Base-by-base conservation (phyloP, 2,797 vertebrate genomes). In the Poecilia wingei region DNA sequence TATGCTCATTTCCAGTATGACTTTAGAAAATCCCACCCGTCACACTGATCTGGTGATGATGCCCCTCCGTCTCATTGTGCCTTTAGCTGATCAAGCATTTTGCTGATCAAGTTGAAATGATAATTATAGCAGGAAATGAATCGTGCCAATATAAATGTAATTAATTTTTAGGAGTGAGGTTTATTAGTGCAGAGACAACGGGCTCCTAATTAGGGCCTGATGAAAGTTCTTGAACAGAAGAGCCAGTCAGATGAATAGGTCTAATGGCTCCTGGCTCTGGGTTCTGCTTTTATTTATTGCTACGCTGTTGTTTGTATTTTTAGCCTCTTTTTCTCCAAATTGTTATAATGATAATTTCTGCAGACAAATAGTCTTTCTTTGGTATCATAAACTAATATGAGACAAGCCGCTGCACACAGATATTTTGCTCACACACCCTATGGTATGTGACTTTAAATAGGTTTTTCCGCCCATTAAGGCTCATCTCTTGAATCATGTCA, bases 101-200 rank as follows among this genome's bases (percentile, higher is more conserved):
- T 89, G 86, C 89, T 92, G 90, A 92, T 93, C 87, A 74, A 86
- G 87, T 69, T 88, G 83, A 91, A 93, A 90, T 86, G 85, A 93
- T 94, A 91, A 95, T 94, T 94, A 92, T 81, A 86, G 88, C 88
- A 85, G 83, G 71, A 89, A 93, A 94, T 92, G 80, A 90, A 95
- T 95, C 88, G 90, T 92, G 89, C 93, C 88, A 92, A 89, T 95
- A 89, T 92, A 95, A 92, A 83, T 93, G 89, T 93, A 93, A 95
- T 96, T 95, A 87, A 93, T 95, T 92, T 92, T 91, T 88, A 83
- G 91, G 86, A 92, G 91, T 91, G 86, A 83, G 84, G 82, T 93
- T 94, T 94, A 95, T 95, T 94, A 95, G 92, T 90, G 89, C 86
- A 91, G 93, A 94, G 84, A 91, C 92, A 94, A 93, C 90, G 93